Conservation (phyloP, 2,888 invertebrate genomes). For the Torymus tubicola region DNA sequence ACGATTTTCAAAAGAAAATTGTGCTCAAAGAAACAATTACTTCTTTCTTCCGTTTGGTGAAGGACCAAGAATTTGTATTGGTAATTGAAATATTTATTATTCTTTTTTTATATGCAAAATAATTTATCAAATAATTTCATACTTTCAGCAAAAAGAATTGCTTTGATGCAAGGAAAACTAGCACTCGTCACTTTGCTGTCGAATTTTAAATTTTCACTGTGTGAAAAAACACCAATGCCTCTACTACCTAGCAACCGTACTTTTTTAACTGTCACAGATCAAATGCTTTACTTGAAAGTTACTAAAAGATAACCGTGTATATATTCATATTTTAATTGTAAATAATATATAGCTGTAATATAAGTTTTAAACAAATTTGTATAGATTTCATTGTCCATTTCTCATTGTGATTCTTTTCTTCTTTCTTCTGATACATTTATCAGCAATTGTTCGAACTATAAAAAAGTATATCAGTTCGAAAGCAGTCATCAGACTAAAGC, state of each 20-base stretch:
- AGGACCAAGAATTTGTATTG: constrained; percentile 70
- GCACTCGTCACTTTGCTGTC: constrained; percentile 50
- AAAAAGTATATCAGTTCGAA: constrained; percentile 87
- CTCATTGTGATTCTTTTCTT: not conserved
- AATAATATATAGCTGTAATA: too few relatives aligned
- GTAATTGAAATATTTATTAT: constrained; percentile 57
- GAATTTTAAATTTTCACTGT: constrained; percentile 45
- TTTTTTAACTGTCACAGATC: constrained; percentile 35
- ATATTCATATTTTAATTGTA: too few relatives aligned
- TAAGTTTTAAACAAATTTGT: not conserved
- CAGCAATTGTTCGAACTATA: constrained; percentile 77
- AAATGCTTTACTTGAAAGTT: constrained; percentile 36
- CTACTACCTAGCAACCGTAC: not conserved
- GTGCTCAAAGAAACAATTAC: constrained; percentile 65
- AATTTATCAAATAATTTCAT: not conserved
- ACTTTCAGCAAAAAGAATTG: constrained; percentile 55
- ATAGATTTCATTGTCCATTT: not conserved
- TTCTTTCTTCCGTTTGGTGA: constrained; percentile 70
- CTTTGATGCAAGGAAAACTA: constrained; percentile 56
- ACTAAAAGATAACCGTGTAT: not conserved
- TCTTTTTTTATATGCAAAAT: not conserved
- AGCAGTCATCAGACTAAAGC: constrained; percentile 88
- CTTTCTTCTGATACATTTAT: constrained; percentile 31
- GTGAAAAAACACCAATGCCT: constrained; percentile 50
- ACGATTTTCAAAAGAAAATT: constrained; percentile 75